phyloP scores from a whole-genome alignment of 2,888 invertebrate species.

The Heliconius sara region DNA sequence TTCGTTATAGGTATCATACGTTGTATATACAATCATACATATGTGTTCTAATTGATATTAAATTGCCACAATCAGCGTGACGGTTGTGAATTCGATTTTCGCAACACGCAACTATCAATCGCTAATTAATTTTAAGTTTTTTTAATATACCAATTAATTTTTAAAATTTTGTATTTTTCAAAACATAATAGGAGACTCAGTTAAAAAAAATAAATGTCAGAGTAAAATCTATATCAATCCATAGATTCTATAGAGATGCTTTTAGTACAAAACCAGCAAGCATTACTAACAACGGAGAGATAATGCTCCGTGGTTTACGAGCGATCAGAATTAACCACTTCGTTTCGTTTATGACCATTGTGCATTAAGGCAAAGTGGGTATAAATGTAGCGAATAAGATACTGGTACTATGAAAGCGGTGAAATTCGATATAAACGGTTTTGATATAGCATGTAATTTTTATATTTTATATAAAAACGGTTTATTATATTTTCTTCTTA shows the following conservation, averaged over 20 bases:
- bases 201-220: background rate
- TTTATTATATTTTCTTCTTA: background rate
- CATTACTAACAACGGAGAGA: constrained; percentile 7
- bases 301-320: constrained; percentile 36
- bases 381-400: constrained; percentile 11
- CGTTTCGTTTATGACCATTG: constrained; percentile 26
- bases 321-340: constrained; percentile 40
- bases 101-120: too few relatives aligned
- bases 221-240: background rate
- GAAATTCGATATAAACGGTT: background rate
- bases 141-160: too few relatives aligned
- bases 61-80: too few relatives aligned
- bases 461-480: background rate
- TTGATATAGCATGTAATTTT: background rate
- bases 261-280: background rate
- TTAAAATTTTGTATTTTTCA: too few relatives aligned
- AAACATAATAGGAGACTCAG: background rate
- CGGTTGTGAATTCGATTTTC: too few relatives aligned
- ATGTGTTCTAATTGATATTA: too few relatives aligned
- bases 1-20: too few relatives aligned
- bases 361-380: constrained; percentile 24
- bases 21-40: too few relatives aligned
- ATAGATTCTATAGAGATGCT: background rate
- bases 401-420: background rate
- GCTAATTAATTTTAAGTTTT: too few relatives aligned